Evolutionary conservation across 2,797 vertebrate species (phyloP).

Genomic region (Semotilus atromaculatus): DNA sequence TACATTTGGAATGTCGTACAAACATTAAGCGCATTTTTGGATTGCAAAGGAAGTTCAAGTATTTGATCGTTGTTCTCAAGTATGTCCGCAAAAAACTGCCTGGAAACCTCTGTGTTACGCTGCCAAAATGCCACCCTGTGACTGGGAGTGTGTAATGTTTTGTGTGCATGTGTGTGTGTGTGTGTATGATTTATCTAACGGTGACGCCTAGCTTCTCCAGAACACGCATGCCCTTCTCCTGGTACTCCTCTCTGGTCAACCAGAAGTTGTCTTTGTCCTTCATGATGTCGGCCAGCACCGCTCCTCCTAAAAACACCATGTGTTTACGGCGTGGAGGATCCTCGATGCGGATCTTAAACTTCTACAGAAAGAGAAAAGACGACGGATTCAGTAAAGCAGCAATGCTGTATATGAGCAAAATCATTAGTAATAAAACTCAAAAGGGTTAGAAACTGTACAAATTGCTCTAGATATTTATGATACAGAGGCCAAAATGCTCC

Average conservation of each 20-base stretch:
- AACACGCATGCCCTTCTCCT: constrained; percentile 96
- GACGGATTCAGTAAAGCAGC: constrained; percentile 48
- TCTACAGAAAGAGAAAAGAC: constrained; percentile 77
- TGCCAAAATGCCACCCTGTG: constrained; percentile 65
- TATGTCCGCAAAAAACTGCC: constrained; percentile 24
- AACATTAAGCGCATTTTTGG: constrained; percentile 34
- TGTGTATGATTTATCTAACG: constrained; percentile 87
- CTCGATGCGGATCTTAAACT: constrained; percentile 86
- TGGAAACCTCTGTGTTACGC: constrained; percentile 48
- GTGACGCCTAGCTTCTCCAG: constrained; percentile 99
- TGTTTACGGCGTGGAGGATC: constrained; percentile 91
- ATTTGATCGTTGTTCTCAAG: constrained; percentile 41
- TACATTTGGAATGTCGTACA: constrained; percentile 43
- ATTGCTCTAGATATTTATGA: not conserved
- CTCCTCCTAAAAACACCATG: constrained; percentile 98
- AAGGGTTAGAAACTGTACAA: not conserved
- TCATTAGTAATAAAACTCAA: not conserved
- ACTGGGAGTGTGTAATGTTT: constrained; percentile 32
- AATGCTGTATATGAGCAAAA: not conserved
- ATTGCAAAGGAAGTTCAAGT: constrained; percentile 56
- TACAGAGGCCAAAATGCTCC: not conserved
- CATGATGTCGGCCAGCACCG: constrained; percentile 98
- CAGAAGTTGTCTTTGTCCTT: constrained; percentile 99
- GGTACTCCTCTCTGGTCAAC: constrained; percentile 97
- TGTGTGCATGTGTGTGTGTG: not conserved